Percentiles rank a stretch among this genome's conserved stretches.
Conservation (phyloP, 2,797 vertebrate genomes). For the Rhodeus uyekii region DNA sequence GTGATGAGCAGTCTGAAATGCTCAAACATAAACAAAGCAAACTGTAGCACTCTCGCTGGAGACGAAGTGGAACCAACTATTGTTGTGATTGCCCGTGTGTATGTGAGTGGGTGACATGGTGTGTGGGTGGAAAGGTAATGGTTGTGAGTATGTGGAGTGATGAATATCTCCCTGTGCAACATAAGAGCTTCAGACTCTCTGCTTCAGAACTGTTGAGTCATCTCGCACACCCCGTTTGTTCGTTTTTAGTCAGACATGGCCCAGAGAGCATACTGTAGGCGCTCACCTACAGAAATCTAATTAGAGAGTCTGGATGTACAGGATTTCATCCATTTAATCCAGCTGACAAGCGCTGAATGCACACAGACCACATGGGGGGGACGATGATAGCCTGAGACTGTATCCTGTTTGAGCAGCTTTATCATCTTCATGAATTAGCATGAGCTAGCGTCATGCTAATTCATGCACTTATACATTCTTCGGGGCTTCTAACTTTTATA, state of each 20-base stretch:
- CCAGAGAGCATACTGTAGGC: constrained; percentile 15
- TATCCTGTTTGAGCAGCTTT: neutral
- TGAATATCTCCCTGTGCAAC: constrained; percentile 64
- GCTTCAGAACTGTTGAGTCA: constrained; percentile 74
- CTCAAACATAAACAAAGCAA: neutral
- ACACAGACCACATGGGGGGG: constrained; percentile 25
- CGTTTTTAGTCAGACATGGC: neutral
- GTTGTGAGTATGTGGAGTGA: constrained; percentile 67
- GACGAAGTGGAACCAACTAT: constrained; percentile 23
- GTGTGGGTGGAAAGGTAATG: constrained; percentile 74
- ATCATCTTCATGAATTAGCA: constrained; percentile 5
- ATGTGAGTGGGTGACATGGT: constrained; percentile 66
- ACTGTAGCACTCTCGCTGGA: neutral
- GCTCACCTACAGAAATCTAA: constrained; percentile 46
- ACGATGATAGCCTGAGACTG: neutral
- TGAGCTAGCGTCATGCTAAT: constrained; percentile 20
- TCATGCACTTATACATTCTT: neutral
- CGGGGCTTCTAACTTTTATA: neutral
- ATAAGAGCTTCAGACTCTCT: constrained; percentile 72
- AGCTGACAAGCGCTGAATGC: constrained; percentile 27
- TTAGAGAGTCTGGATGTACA: constrained; percentile 41
- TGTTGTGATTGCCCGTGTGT: constrained; percentile 58
- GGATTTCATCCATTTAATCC: constrained; percentile 49
- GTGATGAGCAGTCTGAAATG: neutral
- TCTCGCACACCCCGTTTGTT: constrained; percentile 66